phyloP scores from a whole-genome alignment of 2,888 invertebrate genomes.

The Brachycybe producta region DNA sequence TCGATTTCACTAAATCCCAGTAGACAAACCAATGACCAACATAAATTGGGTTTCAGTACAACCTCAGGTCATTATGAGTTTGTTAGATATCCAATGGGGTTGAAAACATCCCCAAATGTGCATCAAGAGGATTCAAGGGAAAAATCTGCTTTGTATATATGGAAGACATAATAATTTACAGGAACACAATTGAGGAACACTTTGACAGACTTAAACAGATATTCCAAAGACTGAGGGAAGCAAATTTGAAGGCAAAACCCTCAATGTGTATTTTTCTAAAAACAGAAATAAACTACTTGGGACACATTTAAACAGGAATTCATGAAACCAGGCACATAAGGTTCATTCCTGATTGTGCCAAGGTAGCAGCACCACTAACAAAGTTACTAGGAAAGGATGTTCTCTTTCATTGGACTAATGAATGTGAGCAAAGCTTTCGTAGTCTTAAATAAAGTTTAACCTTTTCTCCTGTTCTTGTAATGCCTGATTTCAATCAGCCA shows the following conservation, averaged over 20 bases:
- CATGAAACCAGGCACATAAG: neutral
- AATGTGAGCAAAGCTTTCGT: neutral
- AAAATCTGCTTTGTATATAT: neutral
- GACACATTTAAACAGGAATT: neutral
- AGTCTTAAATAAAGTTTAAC: neutral
- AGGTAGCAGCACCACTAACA: neutral
- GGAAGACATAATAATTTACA: neutral
- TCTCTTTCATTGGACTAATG: neutral
- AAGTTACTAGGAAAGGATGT: neutral
- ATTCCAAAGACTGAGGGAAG: neutral
- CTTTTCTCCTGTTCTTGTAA: neutral
- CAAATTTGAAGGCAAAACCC: neutral
- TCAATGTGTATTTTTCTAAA: neutral
- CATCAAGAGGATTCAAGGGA: constrained; percentile 19
- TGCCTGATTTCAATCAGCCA: neutral
- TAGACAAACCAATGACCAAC: neutral
- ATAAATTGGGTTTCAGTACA: neutral
- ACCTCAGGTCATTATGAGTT: neutral
- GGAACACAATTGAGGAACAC: neutral
- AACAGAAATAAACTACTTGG: neutral
- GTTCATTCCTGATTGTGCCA: constrained; percentile 4
- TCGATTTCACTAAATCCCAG: neutral
- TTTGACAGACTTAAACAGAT: neutral
- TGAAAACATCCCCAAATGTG: constrained; percentile 10
- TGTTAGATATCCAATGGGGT: constrained; percentile 2